phyloP scores from a whole-genome alignment of 2,888 invertebrate species.

The Oligia latruncula region DNA sequence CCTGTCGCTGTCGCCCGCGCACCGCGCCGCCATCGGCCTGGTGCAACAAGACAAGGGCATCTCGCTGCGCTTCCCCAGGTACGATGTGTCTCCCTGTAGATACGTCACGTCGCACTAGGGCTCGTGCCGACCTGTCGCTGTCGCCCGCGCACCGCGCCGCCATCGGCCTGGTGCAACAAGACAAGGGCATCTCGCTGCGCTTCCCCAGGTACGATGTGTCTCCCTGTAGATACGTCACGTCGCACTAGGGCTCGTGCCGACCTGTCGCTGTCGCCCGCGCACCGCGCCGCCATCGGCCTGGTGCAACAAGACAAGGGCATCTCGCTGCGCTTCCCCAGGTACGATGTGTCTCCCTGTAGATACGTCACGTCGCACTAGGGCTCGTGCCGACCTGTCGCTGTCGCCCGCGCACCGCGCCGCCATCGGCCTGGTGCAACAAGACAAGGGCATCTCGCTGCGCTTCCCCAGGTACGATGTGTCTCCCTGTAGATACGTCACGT shows the following conservation, averaged over 20 bases:
- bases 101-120: no score
- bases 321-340: neutral
- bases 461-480: neutral
- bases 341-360: no score
- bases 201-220: neutral
- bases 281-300: conserved; percentile 96
- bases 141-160: conserved; percentile 98
- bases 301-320: conserved; percentile 97
- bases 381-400: conserved; percentile 92
- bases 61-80: neutral
- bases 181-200: conserved; percentile 93
- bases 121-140: conserved; percentile 92
- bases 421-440: conserved; percentile 95
- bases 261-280: conserved; percentile 98
- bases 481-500: no score
- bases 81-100: no score
- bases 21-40: conserved; percentile 96
- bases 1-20: conserved; percentile 98
- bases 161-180: conserved; percentile 95
- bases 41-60: conserved; percentile 97
- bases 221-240: no score
- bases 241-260: conserved; percentile 14
- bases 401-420: conserved; percentile 98
- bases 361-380: no score
- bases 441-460: conserved; percentile 93